Evolutionary conservation across 2,113 vertebrate genomes (phyloP).

Genomic region (Damaliscus lunatus): DNA sequence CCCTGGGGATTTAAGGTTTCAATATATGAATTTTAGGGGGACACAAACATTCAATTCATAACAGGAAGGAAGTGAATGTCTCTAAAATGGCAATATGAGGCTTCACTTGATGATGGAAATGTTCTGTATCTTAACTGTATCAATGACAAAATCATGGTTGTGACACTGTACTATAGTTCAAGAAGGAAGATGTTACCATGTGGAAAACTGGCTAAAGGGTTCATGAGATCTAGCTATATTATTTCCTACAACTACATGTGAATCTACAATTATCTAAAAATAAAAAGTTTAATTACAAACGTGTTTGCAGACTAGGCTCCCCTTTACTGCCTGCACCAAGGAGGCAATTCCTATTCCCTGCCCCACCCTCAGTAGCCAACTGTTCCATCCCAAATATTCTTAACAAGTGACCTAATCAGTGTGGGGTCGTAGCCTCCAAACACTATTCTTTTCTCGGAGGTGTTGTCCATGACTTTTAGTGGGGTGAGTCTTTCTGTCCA

Average conservation of each 20-base stretch:
- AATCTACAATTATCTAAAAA: neutral
- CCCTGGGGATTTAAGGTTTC: neutral
- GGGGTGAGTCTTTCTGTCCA: neutral
- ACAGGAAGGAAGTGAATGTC: neutral
- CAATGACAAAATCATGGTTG: neutral
- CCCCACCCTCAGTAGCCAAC: neutral
- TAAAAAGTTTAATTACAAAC: neutral
- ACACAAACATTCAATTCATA: neutral
- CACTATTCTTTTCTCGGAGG: neutral
- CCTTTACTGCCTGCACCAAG: neutral
- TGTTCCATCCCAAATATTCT: neutral
- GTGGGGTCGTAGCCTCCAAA: neutral
- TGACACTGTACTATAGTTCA: neutral
- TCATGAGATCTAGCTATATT: neutral
- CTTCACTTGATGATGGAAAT: neutral
- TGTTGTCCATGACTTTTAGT: neutral
- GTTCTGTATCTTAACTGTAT: neutral
- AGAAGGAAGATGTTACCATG: neutral
- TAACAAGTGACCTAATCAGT: neutral
- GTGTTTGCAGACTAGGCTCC: neutral
- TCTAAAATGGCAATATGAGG: neutral
- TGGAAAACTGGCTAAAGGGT: neutral
- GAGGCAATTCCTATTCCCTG: neutral
- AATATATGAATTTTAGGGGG: neutral
- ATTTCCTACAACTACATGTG: neutral